Evolutionary conservation across 2,888 invertebrate species (phyloP).

Genomic region (Panopea generosa): DNA sequence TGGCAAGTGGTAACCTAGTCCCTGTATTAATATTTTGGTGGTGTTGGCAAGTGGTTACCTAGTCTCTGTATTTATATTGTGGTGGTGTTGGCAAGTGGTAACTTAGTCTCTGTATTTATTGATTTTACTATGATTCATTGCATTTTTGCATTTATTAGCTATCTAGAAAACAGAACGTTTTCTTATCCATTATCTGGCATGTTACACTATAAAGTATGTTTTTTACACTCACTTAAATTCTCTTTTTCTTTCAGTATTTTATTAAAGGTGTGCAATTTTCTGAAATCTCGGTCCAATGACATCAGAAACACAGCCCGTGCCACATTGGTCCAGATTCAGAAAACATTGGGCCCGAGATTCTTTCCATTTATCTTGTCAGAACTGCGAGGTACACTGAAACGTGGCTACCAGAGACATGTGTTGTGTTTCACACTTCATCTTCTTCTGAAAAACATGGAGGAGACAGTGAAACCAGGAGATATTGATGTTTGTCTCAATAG

Average conservation of each 20-base stretch:
- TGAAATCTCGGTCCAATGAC: constrained; percentile 95
- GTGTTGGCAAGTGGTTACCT: too few species aligned
- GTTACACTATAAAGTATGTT: too few species aligned
- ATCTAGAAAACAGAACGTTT: too few species aligned
- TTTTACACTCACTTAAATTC: too few species aligned
- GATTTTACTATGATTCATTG: too few species aligned
- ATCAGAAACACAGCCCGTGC: constrained; percentile 94
- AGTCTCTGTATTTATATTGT: too few species aligned
- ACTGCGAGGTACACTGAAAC: constrained; percentile 91
- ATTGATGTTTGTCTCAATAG: constrained; percentile 92
- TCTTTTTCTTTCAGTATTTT: constrained; percentile 77
- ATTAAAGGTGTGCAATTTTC: constrained; percentile 93
- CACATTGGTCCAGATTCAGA: constrained; percentile 96
- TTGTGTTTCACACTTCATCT: constrained; percentile 95
- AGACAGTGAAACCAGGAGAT: constrained; percentile 90
- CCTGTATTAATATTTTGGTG: too few species aligned
- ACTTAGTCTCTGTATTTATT: too few species aligned
- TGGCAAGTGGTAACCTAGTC: too few species aligned
- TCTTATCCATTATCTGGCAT: too few species aligned
- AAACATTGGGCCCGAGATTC: constrained; percentile 93
- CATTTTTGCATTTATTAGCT: too few species aligned
- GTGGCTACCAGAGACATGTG: constrained; percentile 97
- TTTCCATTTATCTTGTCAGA: constrained; percentile 92
- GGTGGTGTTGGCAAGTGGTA: too few species aligned
- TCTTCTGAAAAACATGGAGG: constrained; percentile 91